phyloP scores from a whole-genome alignment of 2,113 vertebrate species.

The Orientallactaga bullata region DNA sequence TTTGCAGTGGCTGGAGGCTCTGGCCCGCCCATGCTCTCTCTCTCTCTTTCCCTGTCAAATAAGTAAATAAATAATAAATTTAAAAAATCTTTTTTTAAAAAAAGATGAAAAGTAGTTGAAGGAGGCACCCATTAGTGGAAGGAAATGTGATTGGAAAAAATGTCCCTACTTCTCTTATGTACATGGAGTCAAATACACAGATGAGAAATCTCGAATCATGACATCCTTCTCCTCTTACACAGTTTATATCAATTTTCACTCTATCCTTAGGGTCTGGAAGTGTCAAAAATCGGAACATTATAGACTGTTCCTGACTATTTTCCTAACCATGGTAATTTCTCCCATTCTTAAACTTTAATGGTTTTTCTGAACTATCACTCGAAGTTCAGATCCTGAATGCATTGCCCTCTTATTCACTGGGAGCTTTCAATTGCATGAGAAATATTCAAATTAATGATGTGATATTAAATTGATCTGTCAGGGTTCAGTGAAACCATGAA shows the following conservation, averaged over 20 bases:
- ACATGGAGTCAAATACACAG: not conserved
- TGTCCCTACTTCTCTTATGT: accelerated
- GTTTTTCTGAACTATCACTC: not conserved
- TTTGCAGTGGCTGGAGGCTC: too few relatives aligned
- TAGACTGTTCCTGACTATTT: not conserved
- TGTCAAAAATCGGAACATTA: too few relatives aligned
- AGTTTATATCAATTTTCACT: not conserved
- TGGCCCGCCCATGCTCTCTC: too few relatives aligned
- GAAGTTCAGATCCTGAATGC: not conserved
- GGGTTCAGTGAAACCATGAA: not conserved
- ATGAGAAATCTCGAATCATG: not conserved
- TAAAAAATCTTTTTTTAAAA: too few relatives aligned
- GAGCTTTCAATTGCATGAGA: not conserved
- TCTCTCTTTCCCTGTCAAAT: too few relatives aligned
- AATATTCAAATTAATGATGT: not conserved
- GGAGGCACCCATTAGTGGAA: too few relatives aligned
- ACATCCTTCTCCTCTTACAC: not conserved
- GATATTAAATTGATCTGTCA: not conserved
- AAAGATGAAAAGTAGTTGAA: too few relatives aligned
- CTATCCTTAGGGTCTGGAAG: not conserved
- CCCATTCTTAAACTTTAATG: not conserved
- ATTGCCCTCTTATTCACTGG: accelerated
- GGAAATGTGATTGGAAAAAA: not conserved
- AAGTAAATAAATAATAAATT: too few relatives aligned
- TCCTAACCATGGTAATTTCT: not conserved